Evolutionary conservation across 1,140 invertebrate species (phyloP).

Genomic region (Aphaenogaster floridana): DNA sequence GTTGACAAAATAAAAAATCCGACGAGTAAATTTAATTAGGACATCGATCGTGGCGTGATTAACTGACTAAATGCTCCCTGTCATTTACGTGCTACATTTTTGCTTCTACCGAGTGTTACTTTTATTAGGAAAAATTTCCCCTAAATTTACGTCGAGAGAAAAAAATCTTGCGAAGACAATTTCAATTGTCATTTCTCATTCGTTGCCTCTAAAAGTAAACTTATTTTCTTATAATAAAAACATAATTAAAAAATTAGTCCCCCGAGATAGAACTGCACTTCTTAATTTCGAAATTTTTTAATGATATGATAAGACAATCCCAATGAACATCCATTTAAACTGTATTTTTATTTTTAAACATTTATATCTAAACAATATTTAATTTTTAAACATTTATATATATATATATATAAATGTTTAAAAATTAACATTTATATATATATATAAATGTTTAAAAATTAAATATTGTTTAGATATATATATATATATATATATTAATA

Average conservation of each 20-base stretch:
- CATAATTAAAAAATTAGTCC: not conserved
- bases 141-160: not conserved
- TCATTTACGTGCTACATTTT: slow-evolving; percentile 27
- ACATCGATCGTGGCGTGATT: slow-evolving; percentile 33
- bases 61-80: slow-evolving; percentile 31
- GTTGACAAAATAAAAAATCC: slow-evolving; percentile 18
- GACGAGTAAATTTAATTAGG: slow-evolving; percentile 36
- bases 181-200: not conserved
- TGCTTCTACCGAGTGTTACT: no score
- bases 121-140: slow-evolving; percentile 11
- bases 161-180: not conserved
- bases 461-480: no score
- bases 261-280: not conserved
- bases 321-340: not conserved
- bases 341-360: not conserved
- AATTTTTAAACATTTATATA: not conserved
- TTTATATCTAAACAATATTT: not conserved
- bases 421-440: no score
- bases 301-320: not conserved
- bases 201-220: not conserved
- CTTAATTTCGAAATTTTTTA: not conserved
- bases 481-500: not conserved
- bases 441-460: no score
- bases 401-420: not conserved
- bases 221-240: not conserved